phyloP scores from a whole-genome alignment of 1,140 invertebrate species.

The Patella vulgata region DNA sequence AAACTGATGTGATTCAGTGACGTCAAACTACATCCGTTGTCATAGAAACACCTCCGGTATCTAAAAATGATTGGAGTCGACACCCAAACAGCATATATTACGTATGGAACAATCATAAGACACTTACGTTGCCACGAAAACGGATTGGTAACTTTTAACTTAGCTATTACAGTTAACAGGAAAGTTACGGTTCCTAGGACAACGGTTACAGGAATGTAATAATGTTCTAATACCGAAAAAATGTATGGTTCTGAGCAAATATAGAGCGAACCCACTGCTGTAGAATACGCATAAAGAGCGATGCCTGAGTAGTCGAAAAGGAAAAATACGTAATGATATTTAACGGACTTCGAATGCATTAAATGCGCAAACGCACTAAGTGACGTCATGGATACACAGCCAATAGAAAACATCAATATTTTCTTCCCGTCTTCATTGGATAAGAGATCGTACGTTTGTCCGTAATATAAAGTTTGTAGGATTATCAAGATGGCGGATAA shows the following conservation, averaged over 20 bases:
- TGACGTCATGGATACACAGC: constrained; percentile 32
- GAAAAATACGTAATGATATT: constrained; percentile 54
- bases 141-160: constrained; percentile 37
- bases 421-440: too few species aligned
- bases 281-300: constrained; percentile 48
- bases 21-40: constrained; percentile 29
- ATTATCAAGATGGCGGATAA: constrained; percentile 49
- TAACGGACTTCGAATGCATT: constrained; percentile 51
- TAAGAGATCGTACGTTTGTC: too few species aligned
- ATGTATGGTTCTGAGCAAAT: constrained; percentile 29
- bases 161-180: constrained; percentile 38
- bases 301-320: constrained; percentile 60
- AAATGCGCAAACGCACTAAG: constrained; percentile 53
- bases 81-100: constrained; percentile 32
- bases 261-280: constrained; percentile 45
- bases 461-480: too few species aligned
- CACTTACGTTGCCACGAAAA: constrained; percentile 39
- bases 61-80: constrained; percentile 38
- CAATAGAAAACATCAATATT: too few species aligned
- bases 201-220: constrained; percentile 42
- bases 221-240: constrained; percentile 20
- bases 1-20: constrained; percentile 43
- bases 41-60: constrained; percentile 33
- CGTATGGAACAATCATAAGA: constrained; percentile 38
- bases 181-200: constrained; percentile 42